A percentile compares a stretch with the other conserved stretches of the same genome.
phyloP scores from a whole-genome alignment of 2,797 vertebrate species.

The Semaprochilodus insignis region DNA sequence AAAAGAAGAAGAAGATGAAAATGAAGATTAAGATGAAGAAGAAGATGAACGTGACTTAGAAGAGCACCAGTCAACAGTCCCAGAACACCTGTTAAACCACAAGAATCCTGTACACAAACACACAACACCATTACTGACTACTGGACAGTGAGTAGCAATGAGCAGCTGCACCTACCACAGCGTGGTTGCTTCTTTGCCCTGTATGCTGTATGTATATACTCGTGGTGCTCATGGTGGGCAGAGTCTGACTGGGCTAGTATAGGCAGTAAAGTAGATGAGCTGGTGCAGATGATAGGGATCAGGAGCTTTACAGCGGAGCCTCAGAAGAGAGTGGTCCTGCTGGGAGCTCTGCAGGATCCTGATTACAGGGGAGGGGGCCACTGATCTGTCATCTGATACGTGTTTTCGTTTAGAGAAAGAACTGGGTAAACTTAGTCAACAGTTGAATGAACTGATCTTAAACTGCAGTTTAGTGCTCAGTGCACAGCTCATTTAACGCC shows the following conservation, averaged over 20 bases:
- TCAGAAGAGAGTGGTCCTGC: constrained; percentile 55
- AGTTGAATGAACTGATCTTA: neutral
- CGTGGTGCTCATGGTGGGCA: neutral
- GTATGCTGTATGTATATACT: neutral
- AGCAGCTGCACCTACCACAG: neutral
- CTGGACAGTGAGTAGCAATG: too few species aligned
- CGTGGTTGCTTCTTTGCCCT: neutral
- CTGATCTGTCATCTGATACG: constrained; percentile 57
- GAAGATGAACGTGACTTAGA: too few species aligned
- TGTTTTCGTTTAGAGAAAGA: constrained; percentile 10
- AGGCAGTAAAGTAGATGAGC: constrained; percentile 16
- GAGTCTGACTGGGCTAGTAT: constrained; percentile 2
- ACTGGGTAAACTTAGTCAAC: neutral
- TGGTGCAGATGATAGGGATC: constrained; percentile 65
- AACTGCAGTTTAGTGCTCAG: neutral
- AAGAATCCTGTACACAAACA: too few species aligned
- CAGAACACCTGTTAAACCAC: too few species aligned
- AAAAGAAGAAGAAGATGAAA: too few species aligned
- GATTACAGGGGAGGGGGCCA: constrained; percentile 43
- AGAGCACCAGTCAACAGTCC: too few species aligned
- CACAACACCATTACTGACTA: too few species aligned
- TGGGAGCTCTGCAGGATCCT: constrained; percentile 38
- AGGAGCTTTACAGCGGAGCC: constrained; percentile 69
- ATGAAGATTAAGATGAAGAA: too few species aligned
- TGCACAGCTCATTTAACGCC: neutral